Base-by-base conservation (phyloP, 2,797 vertebrate genomes). In the Gephyroberyx darwinii region DNA sequence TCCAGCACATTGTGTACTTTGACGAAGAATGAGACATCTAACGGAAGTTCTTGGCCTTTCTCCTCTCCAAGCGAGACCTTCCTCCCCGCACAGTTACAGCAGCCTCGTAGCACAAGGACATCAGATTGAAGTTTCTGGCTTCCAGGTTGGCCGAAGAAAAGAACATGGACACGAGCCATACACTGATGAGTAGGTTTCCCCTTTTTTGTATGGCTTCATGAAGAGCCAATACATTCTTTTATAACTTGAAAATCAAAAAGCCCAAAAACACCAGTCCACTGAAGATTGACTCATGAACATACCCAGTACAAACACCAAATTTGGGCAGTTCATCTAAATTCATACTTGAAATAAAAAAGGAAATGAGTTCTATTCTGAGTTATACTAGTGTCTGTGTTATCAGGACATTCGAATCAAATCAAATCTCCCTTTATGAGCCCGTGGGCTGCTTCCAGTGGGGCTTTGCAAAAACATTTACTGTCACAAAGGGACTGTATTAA, bases 221-320 rank as follows among this genome's bases (percentile, higher is more conserved):
- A 43, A 26, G 37, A 58, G 69, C 78, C 80, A 88, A 83, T 43
- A 84, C 77, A 70, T 69, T 52, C 74, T 64, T 66, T 14, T 45
- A 80, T 58, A 66, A 71, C 51, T 77, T 72, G 8, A 65, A 75
- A 72, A 83, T 80, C 51, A 78, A 53, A 9, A 53, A 10, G 26
- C 4, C 13, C 5, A 26, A 26, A 26, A 26, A 2, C 17, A 55
- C 33, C 35, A 74, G 77, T 76, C 50, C n/a, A 30, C 78, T n/a
- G 51, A 65, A 52, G 35, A 65, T 47, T 37, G 54, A 68, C 65
- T 75, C 52, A 54, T 72, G 43, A 82, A 71, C 62, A 77, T 48
- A 67, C 74, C 66, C 65, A 81, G 61, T 8, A 66, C 55, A 83
- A 85, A 88, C 61, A 2, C 26, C 54, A 48, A 61, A 22, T 66